phyloP scores from a whole-genome alignment of 2,888 invertebrate genomes.

The Galerucella pusilla region DNA sequence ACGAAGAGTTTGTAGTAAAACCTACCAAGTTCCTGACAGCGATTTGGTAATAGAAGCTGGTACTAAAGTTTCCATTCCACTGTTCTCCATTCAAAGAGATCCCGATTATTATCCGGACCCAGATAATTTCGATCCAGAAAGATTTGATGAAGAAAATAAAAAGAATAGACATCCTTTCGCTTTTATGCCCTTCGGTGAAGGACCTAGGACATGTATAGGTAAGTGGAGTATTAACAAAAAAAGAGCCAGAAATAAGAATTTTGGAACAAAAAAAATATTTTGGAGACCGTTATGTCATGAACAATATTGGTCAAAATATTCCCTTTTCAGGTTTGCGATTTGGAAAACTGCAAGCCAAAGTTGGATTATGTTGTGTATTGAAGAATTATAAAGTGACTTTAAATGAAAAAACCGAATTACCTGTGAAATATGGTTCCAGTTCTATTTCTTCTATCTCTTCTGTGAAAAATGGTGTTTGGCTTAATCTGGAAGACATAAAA shows the following conservation, averaged over 20 bases:
- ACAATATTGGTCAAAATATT: background rate
- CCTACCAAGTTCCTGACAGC: constrained; percentile 56
- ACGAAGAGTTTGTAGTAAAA: constrained; percentile 48
- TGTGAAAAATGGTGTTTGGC: constrained; percentile 49
- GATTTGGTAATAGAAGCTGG: constrained; percentile 58
- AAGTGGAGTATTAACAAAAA: constrained; percentile 15
- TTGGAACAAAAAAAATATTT: too few relatives aligned
- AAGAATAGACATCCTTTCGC: constrained; percentile 42
- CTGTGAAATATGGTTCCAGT: constrained; percentile 44
- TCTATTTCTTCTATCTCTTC: constrained; percentile 33
- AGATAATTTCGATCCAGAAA: constrained; percentile 51
- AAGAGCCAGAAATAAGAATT: too few relatives aligned
- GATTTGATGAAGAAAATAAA: constrained; percentile 50
- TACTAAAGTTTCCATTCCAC: constrained; percentile 56
- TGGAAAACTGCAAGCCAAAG: constrained; percentile 57
- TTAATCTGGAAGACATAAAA: constrained; percentile 36
- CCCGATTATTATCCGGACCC: constrained; percentile 53
- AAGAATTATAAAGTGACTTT: constrained; percentile 51
- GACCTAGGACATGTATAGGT: constrained; percentile 62
- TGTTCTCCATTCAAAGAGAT: constrained; percentile 49
- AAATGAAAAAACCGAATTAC: constrained; percentile 51
- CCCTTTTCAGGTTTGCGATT: constrained; percentile 54
- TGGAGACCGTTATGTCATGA: too few relatives aligned
- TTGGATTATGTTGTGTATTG: constrained; percentile 53
- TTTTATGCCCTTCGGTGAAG: constrained; percentile 60